These are phyloP conservation scores for Sarcophilus harrisii DNA, from an alignment of 2,797 vertebrate genomes.

Conservation along the genomic window DNA sequence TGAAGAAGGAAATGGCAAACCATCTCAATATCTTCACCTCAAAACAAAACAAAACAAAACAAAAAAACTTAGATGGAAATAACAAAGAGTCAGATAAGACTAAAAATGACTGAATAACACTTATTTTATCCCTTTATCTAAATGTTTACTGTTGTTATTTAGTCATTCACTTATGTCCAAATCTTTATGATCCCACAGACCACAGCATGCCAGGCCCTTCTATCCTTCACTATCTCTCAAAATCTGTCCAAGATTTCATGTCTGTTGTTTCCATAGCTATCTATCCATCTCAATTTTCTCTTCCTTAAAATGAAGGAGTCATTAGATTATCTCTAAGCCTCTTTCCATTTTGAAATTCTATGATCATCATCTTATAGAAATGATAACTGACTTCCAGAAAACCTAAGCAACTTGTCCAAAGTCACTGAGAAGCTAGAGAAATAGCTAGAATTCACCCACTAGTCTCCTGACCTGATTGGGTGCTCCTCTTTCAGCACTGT, in stretches of 20 bases:
- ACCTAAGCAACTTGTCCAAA: conserved; percentile 33
- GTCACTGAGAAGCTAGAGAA: conserved; percentile 17
- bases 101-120: neutral
- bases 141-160: neutral
- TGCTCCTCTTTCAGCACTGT: neutral
- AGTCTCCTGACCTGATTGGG: neutral
- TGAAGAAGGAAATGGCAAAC: neutral
- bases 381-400: neutral
- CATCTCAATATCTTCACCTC: neutral
- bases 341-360: neutral
- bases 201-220: no score
- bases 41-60: neutral
- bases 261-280: neutral
- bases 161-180: neutral
- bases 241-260: neutral
- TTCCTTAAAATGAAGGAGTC: neutral
- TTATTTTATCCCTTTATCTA: neutral
- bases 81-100: neutral
- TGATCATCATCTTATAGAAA: neutral
- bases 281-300: neutral
- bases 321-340: neutral
- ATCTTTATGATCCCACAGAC: neutral
- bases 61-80: neutral
- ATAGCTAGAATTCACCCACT: neutral
- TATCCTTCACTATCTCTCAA: neutral